A percentile compares a stretch with the other conserved stretches of the same genome.
These are phyloP conservation scores for Sebastes cheni DNA, from an alignment of 2,797 vertebrate species.

Conservation along the genomic window DNA sequence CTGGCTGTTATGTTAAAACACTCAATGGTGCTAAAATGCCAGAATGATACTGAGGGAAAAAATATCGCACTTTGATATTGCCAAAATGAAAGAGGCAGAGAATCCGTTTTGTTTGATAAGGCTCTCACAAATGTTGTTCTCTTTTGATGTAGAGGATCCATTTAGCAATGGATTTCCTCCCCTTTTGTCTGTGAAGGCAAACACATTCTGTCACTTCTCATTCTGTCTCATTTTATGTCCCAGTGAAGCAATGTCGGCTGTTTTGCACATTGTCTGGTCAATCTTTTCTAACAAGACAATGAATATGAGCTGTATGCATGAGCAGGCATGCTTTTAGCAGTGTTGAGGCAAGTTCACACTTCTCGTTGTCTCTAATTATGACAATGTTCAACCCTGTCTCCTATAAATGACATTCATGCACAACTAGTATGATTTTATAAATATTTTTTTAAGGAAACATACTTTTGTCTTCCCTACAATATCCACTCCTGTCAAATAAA, in stretches of 20 bases:
- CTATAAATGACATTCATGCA: not conserved
- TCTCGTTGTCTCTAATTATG: slow-evolving; percentile 1
- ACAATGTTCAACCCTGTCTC: not conserved
- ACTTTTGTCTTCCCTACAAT: not conserved
- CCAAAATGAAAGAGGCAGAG: slow-evolving; percentile 29
- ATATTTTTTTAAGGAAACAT: not conserved
- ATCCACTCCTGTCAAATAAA: no score
- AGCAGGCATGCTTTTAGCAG: slow-evolving; percentile 12
- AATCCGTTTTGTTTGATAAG: slow-evolving; percentile 36
- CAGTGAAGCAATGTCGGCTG: slow-evolving; percentile 1
- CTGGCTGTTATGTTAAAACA: slow-evolving; percentile 9
- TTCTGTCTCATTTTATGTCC: slow-evolving; percentile 22
- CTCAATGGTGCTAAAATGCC: not conserved
- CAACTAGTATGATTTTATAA: not conserved
- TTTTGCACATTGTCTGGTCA: not conserved
- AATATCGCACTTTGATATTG: slow-evolving; percentile 34
- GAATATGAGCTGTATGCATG: slow-evolving; percentile 14
- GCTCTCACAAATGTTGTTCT: not conserved
- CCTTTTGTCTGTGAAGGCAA: slow-evolving; percentile 33
- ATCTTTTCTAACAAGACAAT: slow-evolving; percentile 17
- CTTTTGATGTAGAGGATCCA: slow-evolving; percentile 54
- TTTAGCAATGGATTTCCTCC: slow-evolving; percentile 48
- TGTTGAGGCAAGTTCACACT: not conserved
- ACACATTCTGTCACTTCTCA: slow-evolving; percentile 40
- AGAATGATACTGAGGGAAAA: slow-evolving; percentile 5